These are phyloP conservation scores for Rousettus leschenaultii DNA, from an alignment of 2,113 vertebrate species.

Conservation along the genomic window DNA sequence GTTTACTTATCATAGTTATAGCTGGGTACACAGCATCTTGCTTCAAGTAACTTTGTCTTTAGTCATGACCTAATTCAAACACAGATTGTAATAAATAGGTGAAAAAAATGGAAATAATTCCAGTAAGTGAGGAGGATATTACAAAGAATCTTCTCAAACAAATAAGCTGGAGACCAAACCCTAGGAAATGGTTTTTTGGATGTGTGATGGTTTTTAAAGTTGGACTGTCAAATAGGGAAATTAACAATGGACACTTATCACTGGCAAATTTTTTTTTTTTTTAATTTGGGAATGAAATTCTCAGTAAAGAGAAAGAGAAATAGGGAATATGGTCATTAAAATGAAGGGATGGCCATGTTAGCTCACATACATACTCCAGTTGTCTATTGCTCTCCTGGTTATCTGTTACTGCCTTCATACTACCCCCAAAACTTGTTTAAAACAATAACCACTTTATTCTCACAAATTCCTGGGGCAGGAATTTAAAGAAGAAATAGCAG, in stretches of 20 bases:
- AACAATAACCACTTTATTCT: not conserved
- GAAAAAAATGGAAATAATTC: slow-evolving; percentile 30
- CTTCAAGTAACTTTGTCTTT: slow-evolving; percentile 39
- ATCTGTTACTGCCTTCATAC: not conserved
- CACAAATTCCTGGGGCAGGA: not conserved
- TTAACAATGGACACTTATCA: not conserved
- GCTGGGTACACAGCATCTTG: slow-evolving; percentile 15
- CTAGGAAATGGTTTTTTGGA: not conserved
- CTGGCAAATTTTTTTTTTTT: not conserved
- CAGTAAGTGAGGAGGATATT: not conserved
- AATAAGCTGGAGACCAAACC: not conserved
- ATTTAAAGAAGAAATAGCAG: not conserved
- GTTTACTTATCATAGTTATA: not conserved
- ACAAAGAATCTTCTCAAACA: not conserved
- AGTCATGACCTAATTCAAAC: slow-evolving; percentile 36
- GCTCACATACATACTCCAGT: not conserved
- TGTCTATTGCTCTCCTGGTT: not conserved
- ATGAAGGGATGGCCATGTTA: not conserved
- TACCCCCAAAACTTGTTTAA: not conserved
- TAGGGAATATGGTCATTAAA: not conserved
- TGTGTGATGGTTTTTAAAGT: slow-evolving; percentile 4
- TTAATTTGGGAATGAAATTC: not conserved
- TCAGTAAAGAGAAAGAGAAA: not conserved
- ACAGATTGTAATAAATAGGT: not conserved
- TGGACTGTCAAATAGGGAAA: slow-evolving; percentile 30